Percentiles rank a stretch among this genome's conserved stretches.
Conservation (phyloP, 2,888 invertebrate species). For the Eilema sororculum region DNA sequence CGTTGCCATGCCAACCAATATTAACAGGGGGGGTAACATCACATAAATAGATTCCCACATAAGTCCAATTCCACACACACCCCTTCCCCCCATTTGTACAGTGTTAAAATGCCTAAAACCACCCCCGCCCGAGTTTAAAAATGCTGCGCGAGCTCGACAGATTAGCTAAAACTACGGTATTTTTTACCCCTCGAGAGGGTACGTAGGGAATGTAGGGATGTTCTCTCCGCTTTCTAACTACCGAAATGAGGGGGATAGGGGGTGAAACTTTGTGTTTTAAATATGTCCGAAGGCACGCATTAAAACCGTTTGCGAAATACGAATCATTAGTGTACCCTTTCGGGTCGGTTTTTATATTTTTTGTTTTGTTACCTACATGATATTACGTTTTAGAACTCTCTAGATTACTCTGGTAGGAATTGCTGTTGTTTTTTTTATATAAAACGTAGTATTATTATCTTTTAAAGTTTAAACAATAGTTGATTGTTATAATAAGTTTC, state of each 20-base stretch:
- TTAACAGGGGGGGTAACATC: slow-evolving; percentile 77
- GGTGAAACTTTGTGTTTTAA: slow-evolving; percentile 85
- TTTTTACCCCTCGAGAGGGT: slow-evolving; percentile 81
- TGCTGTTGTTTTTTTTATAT: background rate
- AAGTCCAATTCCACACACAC: slow-evolving; percentile 83
- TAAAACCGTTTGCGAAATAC: slow-evolving; percentile 81
- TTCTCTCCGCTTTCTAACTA: slow-evolving; percentile 75
- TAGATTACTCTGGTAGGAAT: slow-evolving; percentile 21
- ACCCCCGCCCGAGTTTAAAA: slow-evolving; percentile 76
- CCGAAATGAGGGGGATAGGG: slow-evolving; percentile 78
- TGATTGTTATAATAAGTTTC: background rate
- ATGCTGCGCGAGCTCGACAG: slow-evolving; percentile 77
- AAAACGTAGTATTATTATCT: background rate
- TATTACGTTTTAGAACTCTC: slow-evolving; percentile 23
- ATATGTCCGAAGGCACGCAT: slow-evolving; percentile 86
- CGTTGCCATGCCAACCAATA: slow-evolving; percentile 83
- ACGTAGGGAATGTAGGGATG: slow-evolving; percentile 30
- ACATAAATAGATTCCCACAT: slow-evolving; percentile 86
- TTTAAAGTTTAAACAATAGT: no score
- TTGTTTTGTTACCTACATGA: slow-evolving; percentile 36
- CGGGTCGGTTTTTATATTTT: slow-evolving; percentile 47
- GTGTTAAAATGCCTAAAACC: slow-evolving; percentile 86
- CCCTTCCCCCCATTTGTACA: slow-evolving; percentile 81
- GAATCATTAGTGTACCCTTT: slow-evolving; percentile 76
- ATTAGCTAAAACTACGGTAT: slow-evolving; percentile 90